Conservation (phyloP, 2,797 vertebrate species). For the Gallirallus australis region DNA sequence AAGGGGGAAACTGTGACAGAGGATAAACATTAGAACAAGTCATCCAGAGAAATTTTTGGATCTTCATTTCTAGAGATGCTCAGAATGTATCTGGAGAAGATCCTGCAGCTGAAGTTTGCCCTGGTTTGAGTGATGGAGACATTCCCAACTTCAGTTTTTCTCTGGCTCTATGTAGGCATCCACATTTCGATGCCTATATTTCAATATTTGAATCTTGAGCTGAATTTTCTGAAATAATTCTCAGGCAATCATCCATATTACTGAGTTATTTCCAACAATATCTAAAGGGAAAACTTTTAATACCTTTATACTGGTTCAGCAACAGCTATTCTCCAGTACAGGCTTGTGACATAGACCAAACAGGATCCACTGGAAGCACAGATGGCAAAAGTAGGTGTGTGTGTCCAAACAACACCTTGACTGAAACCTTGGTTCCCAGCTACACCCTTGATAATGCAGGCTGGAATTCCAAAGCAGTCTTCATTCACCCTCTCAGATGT, state of each 20-base stretch:
- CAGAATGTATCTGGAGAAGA: background rate
- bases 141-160: background rate
- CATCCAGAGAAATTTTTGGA: background rate
- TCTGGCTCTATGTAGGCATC: background rate
- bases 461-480: background rate
- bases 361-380: background rate
- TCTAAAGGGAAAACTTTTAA: background rate
- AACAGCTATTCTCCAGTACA: background rate
- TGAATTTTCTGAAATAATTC: background rate
- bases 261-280: background rate
- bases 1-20: background rate
- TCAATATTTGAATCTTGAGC: background rate
- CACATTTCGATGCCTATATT: background rate
- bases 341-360: background rate
- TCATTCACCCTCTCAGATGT: background rate
- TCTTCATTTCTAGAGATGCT: background rate
- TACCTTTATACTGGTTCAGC: background rate
- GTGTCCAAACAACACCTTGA: background rate
- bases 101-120: background rate
- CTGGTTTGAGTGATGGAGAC: background rate
- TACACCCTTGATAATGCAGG: background rate
- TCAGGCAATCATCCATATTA: background rate
- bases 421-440: background rate
- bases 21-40: background rate
- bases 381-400: background rate